Base-by-base conservation (phyloP, 1,140 invertebrate genomes). In the Calephelis nemesis region DNA sequence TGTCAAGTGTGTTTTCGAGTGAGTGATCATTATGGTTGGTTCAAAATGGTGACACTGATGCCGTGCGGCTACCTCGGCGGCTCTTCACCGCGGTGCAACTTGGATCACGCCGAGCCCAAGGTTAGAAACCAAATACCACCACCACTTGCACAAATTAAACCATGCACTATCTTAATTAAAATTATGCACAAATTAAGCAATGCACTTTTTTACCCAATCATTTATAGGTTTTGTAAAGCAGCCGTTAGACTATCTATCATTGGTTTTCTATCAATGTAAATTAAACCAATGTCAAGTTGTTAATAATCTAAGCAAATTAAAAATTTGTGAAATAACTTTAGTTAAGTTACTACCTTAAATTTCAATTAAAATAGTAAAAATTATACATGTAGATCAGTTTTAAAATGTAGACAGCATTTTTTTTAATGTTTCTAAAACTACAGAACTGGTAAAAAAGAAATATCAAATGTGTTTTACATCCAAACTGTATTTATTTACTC, bases 1-100 rank as follows among this genome's bases (percentile, higher is more conserved):
- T 88, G 83, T 88, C 78, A 82, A 77, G 82, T 86, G 88, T 65
- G 64, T 54, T 88, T 75, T 79, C 76, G 83, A 65, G 73, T 76
- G 80, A 81, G 83, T 83, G 78, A 77, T 74, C 76, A 78, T 77
- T 75, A 84, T 83, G 79, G 74, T 71, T 65, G 77, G 77, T 72
- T 63, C 79, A 85, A 76, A 76, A 91, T 91, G 88, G 88, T 91
- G 87, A 91, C 88, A 60, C 77, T 91, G 83, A 91, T 91, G 88
- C 88, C 88, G 85, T 91, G 88, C 80, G 84, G 82, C 78, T 91
- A 86, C 85, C 88, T 91, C 79, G 84, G 88, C 73, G 85, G 85
- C 66, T 77, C 83, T 48, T 88, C 87, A 42, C 85, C 88, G 79
- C 81, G 87, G 72, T 91, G 87, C 88, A 86, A 83, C 76, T 76